Percentiles rank a stretch among this genome's conserved stretches.
Evolutionary conservation across 1,140 invertebrate species (phyloP).

Genomic region (Trachymyrmex cornetzi): DNA sequence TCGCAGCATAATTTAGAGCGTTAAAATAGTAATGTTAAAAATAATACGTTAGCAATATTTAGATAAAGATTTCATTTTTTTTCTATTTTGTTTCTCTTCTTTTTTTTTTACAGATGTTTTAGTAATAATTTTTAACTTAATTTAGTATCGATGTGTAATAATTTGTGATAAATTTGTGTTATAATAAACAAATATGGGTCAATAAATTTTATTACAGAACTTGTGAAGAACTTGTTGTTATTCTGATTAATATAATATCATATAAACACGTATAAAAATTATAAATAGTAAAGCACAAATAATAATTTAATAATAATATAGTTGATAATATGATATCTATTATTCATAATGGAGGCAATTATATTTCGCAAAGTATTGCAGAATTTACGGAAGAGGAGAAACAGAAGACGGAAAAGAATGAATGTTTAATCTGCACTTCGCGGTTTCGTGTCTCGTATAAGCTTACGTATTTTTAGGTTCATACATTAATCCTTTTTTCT

Average conservation of each 20-base stretch:
- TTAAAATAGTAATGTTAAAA: not conserved
- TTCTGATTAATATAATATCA: not conserved
- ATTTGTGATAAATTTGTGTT: conserved; percentile 5
- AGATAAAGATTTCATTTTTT: not conserved
- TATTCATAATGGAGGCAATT: not conserved
- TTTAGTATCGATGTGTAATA: not conserved
- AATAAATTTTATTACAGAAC: not conserved
- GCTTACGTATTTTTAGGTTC: conserved; percentile 50
- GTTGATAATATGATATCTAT: not conserved
- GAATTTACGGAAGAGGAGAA: conserved; percentile 13
- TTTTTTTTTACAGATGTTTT: not conserved
- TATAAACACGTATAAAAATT: not conserved
- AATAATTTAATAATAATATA: not conserved
- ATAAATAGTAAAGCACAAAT: not conserved
- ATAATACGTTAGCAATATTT: not conserved
- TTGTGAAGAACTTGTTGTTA: not conserved
- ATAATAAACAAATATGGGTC: not conserved
- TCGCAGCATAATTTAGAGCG: not conserved
- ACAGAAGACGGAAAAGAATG: conserved; percentile 4
- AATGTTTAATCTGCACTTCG: conserved; percentile 21
- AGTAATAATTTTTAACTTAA: not conserved
- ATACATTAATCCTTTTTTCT: conserved; percentile 44
- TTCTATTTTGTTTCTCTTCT: not conserved
- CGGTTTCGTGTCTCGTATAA: conserved; percentile 3
- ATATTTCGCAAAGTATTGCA: conserved; percentile 9